Conservation (phyloP, 2,888 invertebrate species). For the Halictus quadricinctus region DNA sequence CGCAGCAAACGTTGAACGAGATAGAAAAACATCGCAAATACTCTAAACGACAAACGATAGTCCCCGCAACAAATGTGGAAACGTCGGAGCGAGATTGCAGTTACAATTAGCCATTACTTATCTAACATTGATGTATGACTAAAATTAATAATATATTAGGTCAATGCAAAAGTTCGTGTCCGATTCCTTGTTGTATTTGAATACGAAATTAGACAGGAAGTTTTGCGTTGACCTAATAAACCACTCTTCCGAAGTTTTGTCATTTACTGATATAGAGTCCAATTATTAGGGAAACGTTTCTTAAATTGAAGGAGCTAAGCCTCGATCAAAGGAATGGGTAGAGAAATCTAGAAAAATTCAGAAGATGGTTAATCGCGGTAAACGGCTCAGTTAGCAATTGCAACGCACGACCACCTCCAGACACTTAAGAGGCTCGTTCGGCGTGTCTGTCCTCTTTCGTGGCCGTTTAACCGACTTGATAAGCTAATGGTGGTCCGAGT, state of each 20-base stretch:
- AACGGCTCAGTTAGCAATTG: slow-evolving; percentile 28
- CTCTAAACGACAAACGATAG: background rate
- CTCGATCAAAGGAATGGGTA: background rate
- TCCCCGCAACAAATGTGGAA: background rate
- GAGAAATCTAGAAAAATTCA: background rate
- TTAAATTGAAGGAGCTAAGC: background rate
- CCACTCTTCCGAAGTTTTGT: background rate
- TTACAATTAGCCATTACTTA: background rate
- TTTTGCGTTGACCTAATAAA: no score
- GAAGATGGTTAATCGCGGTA: background rate
- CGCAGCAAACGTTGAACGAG: background rate
- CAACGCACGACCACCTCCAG: slow-evolving; percentile 33
- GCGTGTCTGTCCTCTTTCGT: slow-evolving; percentile 57
- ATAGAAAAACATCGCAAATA: background rate
- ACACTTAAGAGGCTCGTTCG: slow-evolving; percentile 44
- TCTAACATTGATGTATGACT: no score
- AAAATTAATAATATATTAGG: background rate
- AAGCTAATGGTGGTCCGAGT: slow-evolving; percentile 62
- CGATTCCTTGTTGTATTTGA: no score
- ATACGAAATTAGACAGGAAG: no score
- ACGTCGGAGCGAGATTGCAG: background rate
- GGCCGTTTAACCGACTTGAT: slow-evolving; percentile 66
- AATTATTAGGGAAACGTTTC: background rate
- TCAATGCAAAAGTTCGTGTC: background rate
- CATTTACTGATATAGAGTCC: background rate